These are phyloP conservation scores for Drosophila lacicola DNA, from an alignment of 2,888 invertebrate species.

Conservation along the genomic window DNA sequence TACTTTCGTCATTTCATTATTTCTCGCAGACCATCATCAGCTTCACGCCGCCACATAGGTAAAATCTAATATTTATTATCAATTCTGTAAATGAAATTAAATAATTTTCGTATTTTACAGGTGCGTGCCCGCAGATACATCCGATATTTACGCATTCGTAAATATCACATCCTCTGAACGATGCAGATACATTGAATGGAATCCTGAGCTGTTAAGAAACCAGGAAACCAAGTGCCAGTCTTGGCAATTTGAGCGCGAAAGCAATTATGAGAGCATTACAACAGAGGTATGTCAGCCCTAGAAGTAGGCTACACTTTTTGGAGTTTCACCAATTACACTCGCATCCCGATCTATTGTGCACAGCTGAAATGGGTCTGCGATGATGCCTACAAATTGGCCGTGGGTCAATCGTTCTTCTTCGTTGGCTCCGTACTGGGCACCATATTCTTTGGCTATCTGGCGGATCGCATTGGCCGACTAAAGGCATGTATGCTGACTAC, in stretches of 20 bases:
- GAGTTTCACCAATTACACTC: conserved; percentile 29
- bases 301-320: conserved; percentile 43
- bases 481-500: conserved; percentile 87
- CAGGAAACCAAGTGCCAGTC: conserved; percentile 82
- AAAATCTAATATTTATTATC: conserved; percentile 30
- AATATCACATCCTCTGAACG: background rate
- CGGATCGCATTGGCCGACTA: conserved; percentile 86
- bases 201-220: conserved; percentile 35
- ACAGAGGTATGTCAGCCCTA: conserved; percentile 86
- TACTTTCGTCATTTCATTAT: conserved; percentile 87
- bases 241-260: conserved; percentile 87
- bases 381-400: conserved; percentile 86
- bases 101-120: conserved; percentile 40
- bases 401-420: conserved; percentile 88
- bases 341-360: conserved; percentile 32
- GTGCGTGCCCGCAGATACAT: conserved; percentile 67
- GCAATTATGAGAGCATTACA: conserved; percentile 87
- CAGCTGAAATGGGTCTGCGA: conserved; percentile 87
- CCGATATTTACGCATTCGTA: conserved; percentile 1
- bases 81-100: background rate
- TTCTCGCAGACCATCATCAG: conserved; percentile 87
- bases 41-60: conserved; percentile 86
- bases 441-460: conserved; percentile 86
- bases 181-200: conserved; percentile 34
- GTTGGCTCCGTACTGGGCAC: conserved; percentile 87